These are phyloP conservation scores for Apodemia mormo DNA, from an alignment of 2,888 invertebrate species.

Conservation along the genomic window DNA sequence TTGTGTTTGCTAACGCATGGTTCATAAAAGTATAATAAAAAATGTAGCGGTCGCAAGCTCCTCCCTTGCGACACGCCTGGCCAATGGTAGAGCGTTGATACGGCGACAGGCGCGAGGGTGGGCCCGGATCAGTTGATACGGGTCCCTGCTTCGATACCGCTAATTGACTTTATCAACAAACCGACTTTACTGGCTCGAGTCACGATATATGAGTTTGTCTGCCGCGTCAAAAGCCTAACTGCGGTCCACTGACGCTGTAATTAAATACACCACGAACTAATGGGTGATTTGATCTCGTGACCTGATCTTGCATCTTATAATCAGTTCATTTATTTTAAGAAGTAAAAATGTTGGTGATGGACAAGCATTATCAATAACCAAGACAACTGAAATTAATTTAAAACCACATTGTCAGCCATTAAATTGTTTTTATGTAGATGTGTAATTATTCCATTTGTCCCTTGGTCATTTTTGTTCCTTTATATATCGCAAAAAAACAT, in stretches of 20 bases:
- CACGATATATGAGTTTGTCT: constrained; percentile 80
- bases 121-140: constrained; percentile 74
- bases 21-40: constrained; percentile 69
- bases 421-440: not conserved
- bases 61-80: constrained; percentile 66
- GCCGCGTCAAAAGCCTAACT: constrained; percentile 78
- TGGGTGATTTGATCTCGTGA: constrained; percentile 62
- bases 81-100: constrained; percentile 65
- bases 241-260: constrained; percentile 69
- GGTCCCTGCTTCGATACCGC: constrained; percentile 78
- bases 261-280: constrained; percentile 70
- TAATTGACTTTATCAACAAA: constrained; percentile 83
- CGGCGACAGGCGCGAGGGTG: constrained; percentile 64
- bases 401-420: constrained; percentile 5
- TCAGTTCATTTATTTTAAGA: constrained; percentile 22
- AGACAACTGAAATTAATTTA: constrained; percentile 6
- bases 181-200: constrained; percentile 78
- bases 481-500: too few species aligned
- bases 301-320: constrained; percentile 21
- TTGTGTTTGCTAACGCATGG: constrained; percentile 70
- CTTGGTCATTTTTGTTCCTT: not conserved
- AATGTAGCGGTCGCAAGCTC: constrained; percentile 66
- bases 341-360: constrained; percentile 1
- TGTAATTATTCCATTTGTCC: not conserved
- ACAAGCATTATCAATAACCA: constrained; percentile 3